Evolutionary conservation across 1,140 invertebrate species (phyloP), one percentile per base, ranked within the genome.

Genomic region (Ruditapes philippinarum): DNA sequence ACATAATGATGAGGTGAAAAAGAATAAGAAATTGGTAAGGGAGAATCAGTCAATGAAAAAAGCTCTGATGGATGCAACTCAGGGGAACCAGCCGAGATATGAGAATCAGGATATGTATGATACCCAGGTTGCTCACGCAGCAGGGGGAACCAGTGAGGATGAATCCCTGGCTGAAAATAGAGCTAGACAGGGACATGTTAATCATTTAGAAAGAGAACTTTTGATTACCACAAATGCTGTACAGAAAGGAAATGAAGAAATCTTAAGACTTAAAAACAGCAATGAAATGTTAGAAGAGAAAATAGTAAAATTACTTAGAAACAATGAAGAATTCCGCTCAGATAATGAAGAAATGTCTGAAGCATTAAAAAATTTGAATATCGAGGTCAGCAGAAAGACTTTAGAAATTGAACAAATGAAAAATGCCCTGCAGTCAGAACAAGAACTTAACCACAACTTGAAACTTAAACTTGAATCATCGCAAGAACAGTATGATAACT

Each of bases 101-200:
- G 40, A 42, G 25, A 76, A 57, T 33, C 60, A 60, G 83, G 73
- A 60, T 28, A 7, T 45, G 54, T 36, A 42, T 38, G 80, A 33
- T 33, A 17, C 33, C 7, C 49, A 28, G 22, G 49, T 25, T 22
- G 81, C 45, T 0, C 68, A 73, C 62, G 78, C 76, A 28, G 78
- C 87, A 28, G 87, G 87, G 22, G 87, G 78, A 60, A 89, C 62
- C 7, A 89, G 62, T 82, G 87, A 81, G 19, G 80, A 82, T 42
- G 80, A 76, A 9, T 51, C 62, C 9, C 11, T 74, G 12, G 87
- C 87, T 9, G 87, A 73, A 36, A 45, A 25, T 36, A 31, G 87
- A 14, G 79, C 87, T 38, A 89, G 45, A 51, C 68, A 89, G 45
- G 87, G 87, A 25, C 83, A 73, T 49, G 28, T 74, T 22, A 11